Percentiles rank a stretch among this genome's conserved stretches.
These are phyloP conservation scores for Oscheius myriophilus DNA, from an alignment of 2,888 invertebrate species.

Conservation along the genomic window DNA sequence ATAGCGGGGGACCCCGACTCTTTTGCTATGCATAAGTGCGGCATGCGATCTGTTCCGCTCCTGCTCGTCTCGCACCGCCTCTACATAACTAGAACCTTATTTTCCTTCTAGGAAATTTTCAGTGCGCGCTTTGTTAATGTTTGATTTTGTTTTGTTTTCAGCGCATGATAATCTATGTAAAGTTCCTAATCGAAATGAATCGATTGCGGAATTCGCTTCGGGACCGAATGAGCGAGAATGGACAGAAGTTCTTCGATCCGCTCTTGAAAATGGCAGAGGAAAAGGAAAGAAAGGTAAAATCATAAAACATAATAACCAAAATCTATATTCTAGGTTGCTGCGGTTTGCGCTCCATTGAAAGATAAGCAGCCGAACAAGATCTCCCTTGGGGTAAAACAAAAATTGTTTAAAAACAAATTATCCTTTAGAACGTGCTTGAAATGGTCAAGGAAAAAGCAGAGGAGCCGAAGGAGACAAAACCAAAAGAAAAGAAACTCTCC, in stretches of 20 bases:
- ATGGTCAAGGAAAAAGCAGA: slow-evolving; percentile 33
- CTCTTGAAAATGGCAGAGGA: slow-evolving; percentile 49
- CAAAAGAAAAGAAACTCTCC: slow-evolving; percentile 4
- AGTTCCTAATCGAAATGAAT: slow-evolving; percentile 52
- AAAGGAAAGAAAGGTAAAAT: slow-evolving; percentile 41
- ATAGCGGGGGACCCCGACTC: neutral
- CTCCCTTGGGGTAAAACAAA: too few relatives aligned
- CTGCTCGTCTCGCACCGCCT: neutral
- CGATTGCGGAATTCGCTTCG: slow-evolving; percentile 40
- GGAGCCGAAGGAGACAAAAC: slow-evolving; percentile 18
- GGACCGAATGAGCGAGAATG: slow-evolving; percentile 45
- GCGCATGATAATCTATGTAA: slow-evolving; percentile 52
- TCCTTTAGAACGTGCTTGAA: slow-evolving; percentile 19
- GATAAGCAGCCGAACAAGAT: too few relatives aligned
- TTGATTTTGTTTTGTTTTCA: slow-evolving; percentile 28
- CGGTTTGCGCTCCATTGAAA: too few relatives aligned
- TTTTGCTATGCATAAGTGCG: slow-evolving; percentile 21
- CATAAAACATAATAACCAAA: neutral
- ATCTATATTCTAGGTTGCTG: too few relatives aligned
- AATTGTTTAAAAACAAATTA: too few relatives aligned
- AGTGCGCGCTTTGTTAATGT: neutral
- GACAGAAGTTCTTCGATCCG: slow-evolving; percentile 52
- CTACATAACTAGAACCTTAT: too few relatives aligned
- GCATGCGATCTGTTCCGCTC: slow-evolving; percentile 19
- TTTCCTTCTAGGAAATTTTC: too few relatives aligned